phyloP scores from a whole-genome alignment of 2,888 invertebrate species.

The Trisateles emortualis region DNA sequence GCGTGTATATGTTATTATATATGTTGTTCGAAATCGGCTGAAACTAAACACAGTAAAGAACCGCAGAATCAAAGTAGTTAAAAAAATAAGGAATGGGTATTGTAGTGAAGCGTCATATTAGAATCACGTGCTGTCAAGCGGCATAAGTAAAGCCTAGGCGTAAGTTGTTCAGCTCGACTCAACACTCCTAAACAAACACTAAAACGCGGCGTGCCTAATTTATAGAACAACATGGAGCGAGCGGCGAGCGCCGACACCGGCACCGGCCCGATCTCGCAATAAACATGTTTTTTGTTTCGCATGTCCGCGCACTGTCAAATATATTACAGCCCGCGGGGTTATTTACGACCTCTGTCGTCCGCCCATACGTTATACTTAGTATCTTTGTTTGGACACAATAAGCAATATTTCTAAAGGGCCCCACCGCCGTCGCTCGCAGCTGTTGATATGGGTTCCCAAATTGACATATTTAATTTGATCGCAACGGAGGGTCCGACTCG shows the following conservation, averaged over 20 bases:
- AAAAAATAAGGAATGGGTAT: conserved; percentile 18
- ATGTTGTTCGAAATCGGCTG: too few species aligned
- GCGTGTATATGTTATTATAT: too few species aligned
- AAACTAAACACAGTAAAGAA: too few species aligned
- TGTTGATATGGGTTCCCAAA: conserved; percentile 87
- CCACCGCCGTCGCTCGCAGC: conserved; percentile 83
- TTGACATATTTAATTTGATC: conserved; percentile 88
- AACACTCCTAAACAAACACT: conserved; percentile 71
- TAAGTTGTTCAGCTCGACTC: conserved; percentile 43
- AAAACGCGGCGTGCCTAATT: conserved; percentile 72
- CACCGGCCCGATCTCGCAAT: conserved; percentile 76
- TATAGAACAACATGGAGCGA: conserved; percentile 62
- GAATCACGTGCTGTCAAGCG: conserved; percentile 42
- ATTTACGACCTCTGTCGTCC: conserved; percentile 85
- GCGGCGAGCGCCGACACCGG: conserved; percentile 44
- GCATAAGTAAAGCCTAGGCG: conserved; percentile 40
- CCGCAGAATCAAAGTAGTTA: not conserved
- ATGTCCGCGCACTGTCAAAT: conserved; percentile 87
- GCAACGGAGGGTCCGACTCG: conserved; percentile 79
- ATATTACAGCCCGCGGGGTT: conserved; percentile 86
- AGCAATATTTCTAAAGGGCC: conserved; percentile 86
- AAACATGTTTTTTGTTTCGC: conserved; percentile 87
- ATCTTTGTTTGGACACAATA: conserved; percentile 88
- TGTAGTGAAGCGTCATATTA: conserved; percentile 50
- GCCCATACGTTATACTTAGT: conserved; percentile 87